phyloP scores from a whole-genome alignment of 2,113 vertebrate genomes.

The Pseudopipra pipra region DNA sequence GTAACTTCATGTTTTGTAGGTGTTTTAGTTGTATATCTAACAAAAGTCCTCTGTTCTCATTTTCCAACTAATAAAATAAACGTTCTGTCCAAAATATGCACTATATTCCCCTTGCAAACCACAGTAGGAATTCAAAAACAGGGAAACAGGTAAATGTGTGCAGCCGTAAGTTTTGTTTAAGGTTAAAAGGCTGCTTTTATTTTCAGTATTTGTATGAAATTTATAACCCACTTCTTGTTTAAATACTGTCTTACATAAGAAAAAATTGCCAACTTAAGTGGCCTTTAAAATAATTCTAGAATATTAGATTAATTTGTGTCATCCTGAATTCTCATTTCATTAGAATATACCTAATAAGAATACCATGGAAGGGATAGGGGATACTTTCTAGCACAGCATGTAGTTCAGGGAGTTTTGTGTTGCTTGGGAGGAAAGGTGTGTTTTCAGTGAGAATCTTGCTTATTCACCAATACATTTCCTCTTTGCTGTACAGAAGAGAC shows the following conservation, averaged over 20 bases:
- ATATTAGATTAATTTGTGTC: not conserved
- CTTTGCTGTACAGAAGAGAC: not conserved
- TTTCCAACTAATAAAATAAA: not conserved
- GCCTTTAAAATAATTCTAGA: not conserved
- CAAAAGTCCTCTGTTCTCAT: not conserved
- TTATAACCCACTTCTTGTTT: not conserved
- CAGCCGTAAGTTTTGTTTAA: not conserved
- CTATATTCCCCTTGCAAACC: not conserved
- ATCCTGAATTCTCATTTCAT: not conserved
- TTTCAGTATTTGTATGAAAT: not conserved
- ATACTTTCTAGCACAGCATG: not conserved
- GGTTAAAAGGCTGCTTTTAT: not conserved
- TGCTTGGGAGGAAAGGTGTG: not conserved
- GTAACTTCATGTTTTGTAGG: not conserved
- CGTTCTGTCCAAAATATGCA: not conserved
- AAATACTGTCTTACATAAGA: not conserved
- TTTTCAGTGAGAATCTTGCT: not conserved
- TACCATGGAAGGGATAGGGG: too few species aligned
- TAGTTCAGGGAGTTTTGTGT: not conserved
- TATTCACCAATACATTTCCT: accelerated
- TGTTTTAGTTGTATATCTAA: not conserved
- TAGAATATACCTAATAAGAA: not conserved
- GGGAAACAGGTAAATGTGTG: not conserved
- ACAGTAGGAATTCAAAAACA: not conserved
- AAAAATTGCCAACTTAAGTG: not conserved